A percentile compares a stretch with the other conserved stretches of the same genome.
These are phyloP conservation scores for Sesia apiformis DNA, from an alignment of 2,888 invertebrate genomes.

Conservation along the genomic window DNA sequence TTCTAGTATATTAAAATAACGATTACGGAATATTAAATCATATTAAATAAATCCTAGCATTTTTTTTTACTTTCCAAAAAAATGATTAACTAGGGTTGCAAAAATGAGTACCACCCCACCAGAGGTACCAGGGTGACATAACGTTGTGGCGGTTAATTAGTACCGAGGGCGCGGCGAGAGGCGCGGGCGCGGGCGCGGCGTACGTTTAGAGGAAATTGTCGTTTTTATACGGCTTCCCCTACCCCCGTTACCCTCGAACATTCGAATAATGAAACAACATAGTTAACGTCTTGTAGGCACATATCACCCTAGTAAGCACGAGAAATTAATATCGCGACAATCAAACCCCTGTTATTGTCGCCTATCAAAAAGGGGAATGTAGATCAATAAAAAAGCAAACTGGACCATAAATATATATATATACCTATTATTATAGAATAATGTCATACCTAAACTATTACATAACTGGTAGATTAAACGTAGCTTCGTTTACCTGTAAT, in stretches of 20 bases:
- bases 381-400: neutral
- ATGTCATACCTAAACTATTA: too few species aligned
- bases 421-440: too few species aligned
- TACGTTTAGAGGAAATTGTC: slow-evolving; percentile 70
- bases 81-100: neutral
- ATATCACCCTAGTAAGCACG: slow-evolving; percentile 52
- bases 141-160: slow-evolving; percentile 71
- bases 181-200: slow-evolving; percentile 69
- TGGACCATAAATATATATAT: neutral
- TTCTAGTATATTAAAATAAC: too few species aligned
- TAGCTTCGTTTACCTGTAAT: too few species aligned
- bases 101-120: slow-evolving; percentile 46
- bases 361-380: neutral
- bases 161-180: slow-evolving; percentile 60
- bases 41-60: too few species aligned
- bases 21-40: too few species aligned
- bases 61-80: too few species aligned
- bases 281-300: slow-evolving; percentile 64
- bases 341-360: neutral
- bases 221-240: slow-evolving; percentile 71
- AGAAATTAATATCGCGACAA: slow-evolving; percentile 53
- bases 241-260: slow-evolving; percentile 31
- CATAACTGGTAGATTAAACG: too few species aligned
- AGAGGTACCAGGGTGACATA: slow-evolving; percentile 71
- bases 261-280: slow-evolving; percentile 65